These are phyloP conservation scores for Aphelinus certus DNA, from an alignment of 1,140 invertebrate genomes.

Conservation along the genomic window DNA sequence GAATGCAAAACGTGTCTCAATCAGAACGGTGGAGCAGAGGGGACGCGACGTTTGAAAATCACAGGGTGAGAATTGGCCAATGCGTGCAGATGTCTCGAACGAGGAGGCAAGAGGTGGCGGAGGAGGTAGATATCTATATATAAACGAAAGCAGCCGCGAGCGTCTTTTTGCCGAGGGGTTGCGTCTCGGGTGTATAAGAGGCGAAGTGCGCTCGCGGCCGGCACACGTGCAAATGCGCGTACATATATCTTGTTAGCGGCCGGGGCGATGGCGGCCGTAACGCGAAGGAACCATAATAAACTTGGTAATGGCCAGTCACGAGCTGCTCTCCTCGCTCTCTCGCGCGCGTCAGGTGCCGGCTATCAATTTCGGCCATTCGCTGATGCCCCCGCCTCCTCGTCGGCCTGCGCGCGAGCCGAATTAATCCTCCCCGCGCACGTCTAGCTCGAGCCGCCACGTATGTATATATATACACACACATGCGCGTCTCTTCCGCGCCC, in stretches of 20 bases:
- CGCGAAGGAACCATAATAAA: constrained; percentile 58
- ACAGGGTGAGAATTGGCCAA: too few relatives aligned
- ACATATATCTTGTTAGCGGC: constrained; percentile 33
- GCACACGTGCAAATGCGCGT: constrained; percentile 38
- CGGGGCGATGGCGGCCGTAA: constrained; percentile 43
- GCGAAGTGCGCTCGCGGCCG: neutral
- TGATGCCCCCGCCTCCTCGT: constrained; percentile 45
- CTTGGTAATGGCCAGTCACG: constrained; percentile 57
- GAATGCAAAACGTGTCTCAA: too few relatives aligned
- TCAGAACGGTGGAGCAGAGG: too few relatives aligned
- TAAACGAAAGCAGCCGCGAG: too few relatives aligned
- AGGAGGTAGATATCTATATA: too few relatives aligned
- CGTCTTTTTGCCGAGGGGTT: too few relatives aligned
- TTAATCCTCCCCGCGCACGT: constrained; percentile 49
- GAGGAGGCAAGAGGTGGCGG: too few relatives aligned
- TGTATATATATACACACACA: too few relatives aligned
- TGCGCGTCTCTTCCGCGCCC: too few relatives aligned
- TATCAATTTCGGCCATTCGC: constrained; percentile 54
- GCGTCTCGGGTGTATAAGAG: neutral
- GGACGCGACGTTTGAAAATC: too few relatives aligned
- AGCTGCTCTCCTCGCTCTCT: constrained; percentile 36
- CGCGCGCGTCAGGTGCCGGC: constrained; percentile 52
- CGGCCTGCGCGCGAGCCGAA: constrained; percentile 46
- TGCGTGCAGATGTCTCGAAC: too few relatives aligned
- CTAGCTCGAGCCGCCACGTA: constrained; percentile 13